Percentiles rank a stretch among this genome's conserved stretches.
These are phyloP conservation scores for Chymomyza fuscimana DNA, from an alignment of 2,888 invertebrate species.

Conservation along the genomic window DNA sequence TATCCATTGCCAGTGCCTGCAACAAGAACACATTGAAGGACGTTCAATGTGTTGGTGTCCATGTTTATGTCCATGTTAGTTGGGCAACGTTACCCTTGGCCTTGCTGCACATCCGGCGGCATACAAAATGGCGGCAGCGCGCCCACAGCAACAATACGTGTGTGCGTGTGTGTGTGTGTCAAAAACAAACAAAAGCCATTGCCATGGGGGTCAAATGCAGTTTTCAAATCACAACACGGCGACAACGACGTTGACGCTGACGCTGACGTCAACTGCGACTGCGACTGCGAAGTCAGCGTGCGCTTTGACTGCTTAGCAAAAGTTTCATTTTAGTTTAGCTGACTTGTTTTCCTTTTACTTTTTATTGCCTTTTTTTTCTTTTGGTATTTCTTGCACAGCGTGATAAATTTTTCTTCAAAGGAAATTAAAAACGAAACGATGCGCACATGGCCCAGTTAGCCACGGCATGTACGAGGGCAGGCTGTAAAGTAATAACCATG, in stretches of 20 bases:
- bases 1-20: not conserved
- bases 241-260: conserved; percentile 5
- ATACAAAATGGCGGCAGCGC: not conserved
- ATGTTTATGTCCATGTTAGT: not conserved
- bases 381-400: conserved; percentile 52
- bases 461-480: too few species aligned
- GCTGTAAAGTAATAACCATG: too few species aligned
- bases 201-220: conserved; percentile 50
- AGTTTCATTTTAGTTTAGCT: conserved; percentile 25
- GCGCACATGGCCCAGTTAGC: conserved; percentile 9
- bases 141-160: not conserved
- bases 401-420: conserved; percentile 62
- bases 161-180: not conserved
- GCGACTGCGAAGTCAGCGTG: conserved; percentile 14
- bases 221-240: conserved; percentile 52
- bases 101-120: not conserved
- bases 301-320: conserved; percentile 19
- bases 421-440: conserved; percentile 61
- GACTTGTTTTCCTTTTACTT: conserved; percentile 12
- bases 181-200: conserved; percentile 47
- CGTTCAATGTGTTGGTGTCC: not conserved
- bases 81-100: conserved; percentile 2
- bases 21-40: not conserved
- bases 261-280: conserved; percentile 7
- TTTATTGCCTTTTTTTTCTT: conserved; percentile 58